A percentile compares a stretch with the other conserved stretches of the same genome.
Conservation (phyloP, 2,113 vertebrate species). For the Mastomys natalensis region DNA sequence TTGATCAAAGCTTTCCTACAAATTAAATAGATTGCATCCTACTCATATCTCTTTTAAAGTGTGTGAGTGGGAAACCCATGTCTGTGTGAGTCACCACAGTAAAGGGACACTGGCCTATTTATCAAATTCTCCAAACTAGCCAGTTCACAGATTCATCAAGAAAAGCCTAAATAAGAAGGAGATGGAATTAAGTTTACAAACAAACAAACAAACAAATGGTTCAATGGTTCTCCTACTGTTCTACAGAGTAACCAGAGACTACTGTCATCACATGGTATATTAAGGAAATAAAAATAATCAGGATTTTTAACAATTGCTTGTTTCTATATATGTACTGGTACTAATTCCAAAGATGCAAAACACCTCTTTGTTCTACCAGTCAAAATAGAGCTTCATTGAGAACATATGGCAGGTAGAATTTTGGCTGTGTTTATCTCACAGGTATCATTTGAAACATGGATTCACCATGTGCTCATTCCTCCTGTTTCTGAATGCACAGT, state of each 20-base stretch:
- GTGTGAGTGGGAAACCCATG: not conserved
- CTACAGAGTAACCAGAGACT: not conserved
- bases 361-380: not conserved
- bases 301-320: not conserved
- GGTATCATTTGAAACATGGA: not conserved
- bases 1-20: conserved; percentile 22
- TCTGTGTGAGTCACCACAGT: not conserved
- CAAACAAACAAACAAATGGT: not conserved
- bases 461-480: not conserved
- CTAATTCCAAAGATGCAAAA: not conserved
- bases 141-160: not conserved
- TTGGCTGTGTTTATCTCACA: not conserved
- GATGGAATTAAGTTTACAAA: not conserved
- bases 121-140: not conserved
- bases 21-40: not conserved
- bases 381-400: not conserved
- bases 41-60: not conserved
- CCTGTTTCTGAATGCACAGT: not conserved
- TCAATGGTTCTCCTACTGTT: not conserved
- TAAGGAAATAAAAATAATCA: not conserved
- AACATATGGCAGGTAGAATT: not conserved
- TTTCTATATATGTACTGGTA: not conserved
- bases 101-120: not conserved
- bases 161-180: not conserved
- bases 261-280: not conserved